Evolutionary conservation across 2,113 vertebrate genomes (phyloP), one percentile per base, ranked within the genome.

Genomic region (Bubo scandiacus): DNA sequence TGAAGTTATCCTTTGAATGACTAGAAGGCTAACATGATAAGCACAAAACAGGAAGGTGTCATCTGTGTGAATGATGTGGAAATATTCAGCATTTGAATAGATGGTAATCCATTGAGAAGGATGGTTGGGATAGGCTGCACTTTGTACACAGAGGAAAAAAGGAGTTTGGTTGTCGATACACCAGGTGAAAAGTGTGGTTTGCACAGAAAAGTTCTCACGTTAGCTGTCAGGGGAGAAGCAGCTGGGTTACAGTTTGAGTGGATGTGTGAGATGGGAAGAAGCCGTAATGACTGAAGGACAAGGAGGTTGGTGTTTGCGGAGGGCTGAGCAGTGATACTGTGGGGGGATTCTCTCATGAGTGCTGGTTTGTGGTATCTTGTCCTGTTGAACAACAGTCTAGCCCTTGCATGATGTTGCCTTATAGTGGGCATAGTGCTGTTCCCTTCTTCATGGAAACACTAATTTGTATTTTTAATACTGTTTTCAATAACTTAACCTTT

Each of bases 321-420:
- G 42, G 42, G 42, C 32, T 45, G 34, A 34, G 78, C 13, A 3
- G 52, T 2, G 42, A 3, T 8, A 2, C 40, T 6, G 47, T 4
- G 1, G 51, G 30, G n/a, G 32, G 52, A 3, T 15, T 47, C 30
- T 22, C 14, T 18, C 32, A 1, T 1, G 18, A 7, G 23, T 6
- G 10, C 34, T 14, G 43, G 13, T 11, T 4, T 8, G 11, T 5
- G 30, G 15, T 20, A 5, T 18, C 26, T 51, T 5, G 6, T 19
- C 21, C 26, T 11, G 2, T 1, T 2, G 19, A 26, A 14, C 0
- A 7, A 21, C 15, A 16, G 62, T 8, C 29, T 0, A 26, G 36
- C 36, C 32, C 38, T 32, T 12, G 52, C 25, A 21, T 4, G 0
- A 10, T 8, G 27, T 8, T 57, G 26, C 42, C 3, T 0, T n/a